A percentile compares a stretch with the other conserved stretches of the same genome.
Conservation (phyloP, 2,888 invertebrate species). For the Drosophila siamana region DNA sequence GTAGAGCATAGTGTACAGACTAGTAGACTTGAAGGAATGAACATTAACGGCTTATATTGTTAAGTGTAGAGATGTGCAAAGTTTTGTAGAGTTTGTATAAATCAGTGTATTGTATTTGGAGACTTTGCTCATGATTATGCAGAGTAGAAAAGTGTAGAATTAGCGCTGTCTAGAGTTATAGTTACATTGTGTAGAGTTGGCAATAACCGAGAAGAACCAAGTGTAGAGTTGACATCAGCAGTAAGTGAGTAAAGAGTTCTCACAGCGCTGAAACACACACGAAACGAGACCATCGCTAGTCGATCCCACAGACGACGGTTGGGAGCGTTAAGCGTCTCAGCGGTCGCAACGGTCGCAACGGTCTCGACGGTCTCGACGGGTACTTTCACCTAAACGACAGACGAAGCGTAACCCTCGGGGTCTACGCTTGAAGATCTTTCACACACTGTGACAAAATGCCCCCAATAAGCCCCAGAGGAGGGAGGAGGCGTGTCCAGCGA, state of each 20-base stretch:
- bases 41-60: no score
- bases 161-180: neutral
- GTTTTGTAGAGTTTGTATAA: neutral
- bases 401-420: conserved; percentile 57
- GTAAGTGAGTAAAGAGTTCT: neutral
- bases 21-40: neutral
- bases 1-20: neutral
- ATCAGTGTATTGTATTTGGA: neutral
- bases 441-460: conserved; percentile 53
- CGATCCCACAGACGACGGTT: neutral
- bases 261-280: neutral
- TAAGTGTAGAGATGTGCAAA: neutral
- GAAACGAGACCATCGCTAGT: neutral
- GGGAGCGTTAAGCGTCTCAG: conserved; percentile 23
- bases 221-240: neutral
- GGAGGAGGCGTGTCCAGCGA: neutral
- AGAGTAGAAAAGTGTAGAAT: neutral
- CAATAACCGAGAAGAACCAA: neutral
- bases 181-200: neutral
- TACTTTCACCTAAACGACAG: conserved; percentile 69
- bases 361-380: conserved; percentile 19
- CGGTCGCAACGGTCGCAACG: conserved; percentile 16
- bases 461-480: neutral
- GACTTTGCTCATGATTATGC: neutral
- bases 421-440: conserved; percentile 66